Evolutionary conservation across 92 coral and sea anemone genomes (phyloP), one percentile per base, ranked within the genome.

Genomic region (Actinernus sp.): DNA sequence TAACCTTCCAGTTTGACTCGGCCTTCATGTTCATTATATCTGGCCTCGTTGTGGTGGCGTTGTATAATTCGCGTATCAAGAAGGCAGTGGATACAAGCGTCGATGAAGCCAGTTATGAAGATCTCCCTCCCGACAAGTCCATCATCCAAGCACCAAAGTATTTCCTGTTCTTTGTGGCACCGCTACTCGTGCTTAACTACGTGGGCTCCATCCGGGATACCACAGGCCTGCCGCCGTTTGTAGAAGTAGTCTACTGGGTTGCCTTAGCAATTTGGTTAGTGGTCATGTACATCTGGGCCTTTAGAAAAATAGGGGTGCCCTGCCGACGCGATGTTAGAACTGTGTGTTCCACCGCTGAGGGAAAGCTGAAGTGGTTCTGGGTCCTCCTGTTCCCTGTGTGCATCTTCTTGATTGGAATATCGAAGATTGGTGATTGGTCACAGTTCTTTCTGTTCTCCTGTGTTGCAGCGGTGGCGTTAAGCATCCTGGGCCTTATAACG

Each of bases 1-100:
- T 93, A 64, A 93, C 98, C 11, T 93, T 93, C 49, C 98, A 93
- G 94, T 93, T 93, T 63, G 98, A 93, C 69, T 87, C 98, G 0
- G 98, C 98, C 16, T 93, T 93, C 72, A 93, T 93, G 98, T 93
- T 93, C 62, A 88, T 93, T 55, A 93, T 93, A 26, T 86, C 94
- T 1, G 97, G 92, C 27, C 65, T 93, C 53, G 98, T 93, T 0
- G 74, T 93, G 26, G 81, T 91, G 9, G 92, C 98, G 1, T 65
- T 91, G 30, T 93, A 54, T 58, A 93, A 93, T 64, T 77, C 92
- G 17, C 86, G 86, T 1, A 83, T 78, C 2, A 78, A 69, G 46
- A 73, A 78, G 31, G 22, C 34, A 18, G 18, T 53, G 3, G 66
- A 41, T 17, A 56, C 50, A 1, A 83, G 44, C 29, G 48, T 22